A percentile compares a stretch with the other conserved stretches of the same genome.
Evolutionary conservation across 1,140 invertebrate genomes (phyloP).

Genomic region (Eriosoma lanigerum): DNA sequence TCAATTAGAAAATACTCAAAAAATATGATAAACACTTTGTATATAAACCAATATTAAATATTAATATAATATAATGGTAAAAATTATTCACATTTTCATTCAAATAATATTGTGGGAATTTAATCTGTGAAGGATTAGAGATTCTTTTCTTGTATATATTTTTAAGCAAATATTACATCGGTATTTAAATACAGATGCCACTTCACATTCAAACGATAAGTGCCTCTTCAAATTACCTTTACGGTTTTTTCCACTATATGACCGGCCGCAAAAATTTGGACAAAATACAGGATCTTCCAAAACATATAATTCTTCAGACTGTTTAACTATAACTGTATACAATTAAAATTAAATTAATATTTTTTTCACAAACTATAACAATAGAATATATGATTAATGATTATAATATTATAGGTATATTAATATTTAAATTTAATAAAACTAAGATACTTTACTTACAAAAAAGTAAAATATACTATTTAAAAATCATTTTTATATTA

Average conservation of each 20-base stretch:
- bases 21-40: no score
- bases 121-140: constrained; percentile 4
- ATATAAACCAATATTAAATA: no score
- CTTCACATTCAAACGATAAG: constrained; percentile 62
- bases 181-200: constrained; percentile 60
- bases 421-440: no score
- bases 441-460: no score
- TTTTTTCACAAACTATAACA: not conserved
- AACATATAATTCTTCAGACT: not conserved
- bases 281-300: constrained; percentile 38
- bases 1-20: no score
- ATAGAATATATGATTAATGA: not conserved
- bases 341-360: not conserved
- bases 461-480: no score
- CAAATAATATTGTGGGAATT: constrained; percentile 17
- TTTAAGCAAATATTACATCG: constrained; percentile 45
- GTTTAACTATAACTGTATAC: constrained; percentile 13
- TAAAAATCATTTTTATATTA: no score
- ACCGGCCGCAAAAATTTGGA: constrained; percentile 57
- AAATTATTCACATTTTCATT: no score
- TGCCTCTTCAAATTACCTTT: constrained; percentile 62
- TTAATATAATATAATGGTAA: no score
- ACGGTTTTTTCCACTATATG: constrained; percentile 52
- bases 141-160: constrained; percentile 39
- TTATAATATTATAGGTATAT: no score